Evolutionary conservation across 1,140 invertebrate genomes (phyloP), one percentile per base, ranked within the genome.

Genomic region (Pseudomyrmex cubaensis): DNA sequence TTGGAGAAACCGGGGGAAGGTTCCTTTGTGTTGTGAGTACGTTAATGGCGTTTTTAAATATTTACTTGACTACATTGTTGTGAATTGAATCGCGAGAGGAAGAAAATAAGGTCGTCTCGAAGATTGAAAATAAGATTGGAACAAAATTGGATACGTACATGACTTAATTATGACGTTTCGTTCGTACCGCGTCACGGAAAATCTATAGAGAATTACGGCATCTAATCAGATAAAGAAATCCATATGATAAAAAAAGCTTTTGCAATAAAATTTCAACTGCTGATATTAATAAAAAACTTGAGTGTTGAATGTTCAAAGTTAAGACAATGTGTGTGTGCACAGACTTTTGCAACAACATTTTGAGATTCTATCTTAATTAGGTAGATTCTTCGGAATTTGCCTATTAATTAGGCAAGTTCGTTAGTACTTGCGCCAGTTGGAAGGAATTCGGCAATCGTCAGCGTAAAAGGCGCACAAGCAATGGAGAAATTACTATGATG

Each of bases 401-500:
- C 44, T 72, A 72, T 59, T 78, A 80, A 80, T 80, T 72, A 80
- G 44, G 66, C 17, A 72, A 48, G 20, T 72, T 72, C 52, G 46
- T 70, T 48, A 59, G 75, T 63, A 67, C 48, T 69, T 54, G 8
- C 5, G 12, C 10, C 46, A 52, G 61, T 78, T 50, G 62, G 62
- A 20, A 25, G 82, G 67, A 67, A 74, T 62, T 69, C 20, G 52
- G 35, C 78, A 73, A 48, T 64, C 64, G 82, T 70, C 80, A 73
- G 84, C 64, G 77, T 17, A 75, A 75, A 61, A 64, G 62, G 35
- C 56, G 67, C 70, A 46, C 63, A n/a, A 66, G 78, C 64, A 82
- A 64, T 25, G 67, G 44, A 75, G 75, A 76, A 85, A 87, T 84
- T 74, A 77, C 63, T 70, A 82, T 67, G 83, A 86, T 85, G 85